phyloP scores from a whole-genome alignment of 2,113 vertebrate species.

The Cnemophilus loriae region DNA sequence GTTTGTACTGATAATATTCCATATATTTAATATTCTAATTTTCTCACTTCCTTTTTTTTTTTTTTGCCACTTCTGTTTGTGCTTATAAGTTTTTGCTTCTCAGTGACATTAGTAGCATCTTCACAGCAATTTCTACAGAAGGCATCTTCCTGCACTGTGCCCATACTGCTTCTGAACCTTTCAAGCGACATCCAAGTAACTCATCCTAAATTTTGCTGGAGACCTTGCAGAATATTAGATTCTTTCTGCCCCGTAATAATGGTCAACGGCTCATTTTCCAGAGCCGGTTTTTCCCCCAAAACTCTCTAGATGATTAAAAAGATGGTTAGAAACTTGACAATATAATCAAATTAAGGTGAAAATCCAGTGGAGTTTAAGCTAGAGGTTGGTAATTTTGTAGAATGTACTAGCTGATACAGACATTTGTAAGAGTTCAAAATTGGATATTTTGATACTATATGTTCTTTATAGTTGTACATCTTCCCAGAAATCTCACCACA shows the following conservation, averaged over 20 bases:
- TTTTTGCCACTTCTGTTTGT: not conserved
- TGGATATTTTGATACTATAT: not conserved
- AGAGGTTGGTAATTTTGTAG: not conserved
- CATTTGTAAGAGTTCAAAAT: not conserved
- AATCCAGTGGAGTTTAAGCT: not conserved
- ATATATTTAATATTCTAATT: not conserved
- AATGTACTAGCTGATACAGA: not conserved
- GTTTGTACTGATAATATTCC: not conserved
- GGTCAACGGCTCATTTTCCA: not conserved
- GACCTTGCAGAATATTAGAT: not conserved
- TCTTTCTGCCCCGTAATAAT: not conserved
- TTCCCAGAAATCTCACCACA: not conserved
- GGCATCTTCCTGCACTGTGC: fast-evolving
- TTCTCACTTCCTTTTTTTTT: not conserved
- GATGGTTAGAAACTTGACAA: not conserved
- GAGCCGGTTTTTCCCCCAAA: not conserved
- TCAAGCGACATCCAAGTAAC: not conserved
- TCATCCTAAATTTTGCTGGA: not conserved
- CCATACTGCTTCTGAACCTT: not conserved
- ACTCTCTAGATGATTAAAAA: not conserved
- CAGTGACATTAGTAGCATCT: not conserved
- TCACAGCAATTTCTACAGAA: not conserved
- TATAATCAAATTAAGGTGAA: not conserved
- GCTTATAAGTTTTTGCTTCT: not conserved
- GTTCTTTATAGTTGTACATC: not conserved